phyloP scores from a whole-genome alignment of 2,113 vertebrate genomes.

The Ctenomys sociabilis region DNA sequence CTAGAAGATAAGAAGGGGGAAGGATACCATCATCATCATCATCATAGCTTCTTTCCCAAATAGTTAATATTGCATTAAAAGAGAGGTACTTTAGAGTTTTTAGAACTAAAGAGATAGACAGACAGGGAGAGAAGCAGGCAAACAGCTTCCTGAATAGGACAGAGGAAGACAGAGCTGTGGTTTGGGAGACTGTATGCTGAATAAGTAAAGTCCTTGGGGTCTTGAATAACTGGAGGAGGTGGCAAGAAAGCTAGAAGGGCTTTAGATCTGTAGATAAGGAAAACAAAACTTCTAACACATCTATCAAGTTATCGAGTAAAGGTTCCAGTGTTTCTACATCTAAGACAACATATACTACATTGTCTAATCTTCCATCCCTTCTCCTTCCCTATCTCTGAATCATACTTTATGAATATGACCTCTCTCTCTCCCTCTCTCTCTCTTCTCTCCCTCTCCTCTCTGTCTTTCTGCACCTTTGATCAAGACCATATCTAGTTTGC shows the following conservation, averaged over 20 bases:
- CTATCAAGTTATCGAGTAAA: not conserved
- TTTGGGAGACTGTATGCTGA: not conserved
- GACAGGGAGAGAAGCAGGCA: not conserved
- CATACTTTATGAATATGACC: not conserved
- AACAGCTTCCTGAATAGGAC: not conserved
- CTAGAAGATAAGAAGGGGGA: not conserved
- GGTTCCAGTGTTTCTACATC: not conserved
- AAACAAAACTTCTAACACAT: not conserved
- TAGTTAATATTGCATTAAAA: not conserved
- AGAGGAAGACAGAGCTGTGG: not conserved
- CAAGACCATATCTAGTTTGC: not conserved
- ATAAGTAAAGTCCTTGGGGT: not conserved
- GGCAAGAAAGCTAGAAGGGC: not conserved
- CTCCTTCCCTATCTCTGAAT: not conserved
- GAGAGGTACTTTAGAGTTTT: not conserved
- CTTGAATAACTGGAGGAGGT: not conserved
- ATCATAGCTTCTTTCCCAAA: constrained; percentile 6
- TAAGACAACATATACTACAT: not conserved
- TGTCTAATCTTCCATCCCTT: not conserved
- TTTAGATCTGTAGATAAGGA: not conserved
- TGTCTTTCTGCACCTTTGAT: not conserved
- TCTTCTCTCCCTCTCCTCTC: not conserved
- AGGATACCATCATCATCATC: not conserved
- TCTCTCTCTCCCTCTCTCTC: not conserved
- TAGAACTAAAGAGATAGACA: not conserved